Evolutionary conservation across 2,888 invertebrate genomes (phyloP).

Genomic region (Thereva unica): DNA sequence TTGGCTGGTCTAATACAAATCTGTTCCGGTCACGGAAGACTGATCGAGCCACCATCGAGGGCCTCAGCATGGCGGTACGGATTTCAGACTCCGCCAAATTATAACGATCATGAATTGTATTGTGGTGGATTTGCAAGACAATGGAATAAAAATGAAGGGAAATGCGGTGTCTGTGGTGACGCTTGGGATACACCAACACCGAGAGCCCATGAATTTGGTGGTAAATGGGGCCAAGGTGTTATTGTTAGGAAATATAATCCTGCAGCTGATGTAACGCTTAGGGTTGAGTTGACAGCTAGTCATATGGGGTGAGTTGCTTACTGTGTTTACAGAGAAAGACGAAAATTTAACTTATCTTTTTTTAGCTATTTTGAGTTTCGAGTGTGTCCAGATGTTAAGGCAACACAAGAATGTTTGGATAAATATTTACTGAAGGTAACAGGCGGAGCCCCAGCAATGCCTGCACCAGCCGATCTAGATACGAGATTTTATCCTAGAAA

Average conservation of each 20-base stretch:
- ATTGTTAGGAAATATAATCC: conserved; percentile 79
- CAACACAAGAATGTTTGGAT: conserved; percentile 78
- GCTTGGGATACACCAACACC: conserved; percentile 75
- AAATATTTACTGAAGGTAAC: conserved; percentile 67
- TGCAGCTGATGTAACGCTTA: conserved; percentile 68
- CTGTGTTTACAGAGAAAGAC: background rate
- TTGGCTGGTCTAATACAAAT: background rate
- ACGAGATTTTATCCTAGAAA: conserved; percentile 74
- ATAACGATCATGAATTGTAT: conserved; percentile 86
- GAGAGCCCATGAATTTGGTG: conserved; percentile 80
- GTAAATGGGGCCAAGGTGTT: conserved; percentile 79
- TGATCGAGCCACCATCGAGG: conserved; percentile 81
- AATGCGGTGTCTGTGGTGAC: conserved; percentile 87
- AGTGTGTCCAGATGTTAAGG: conserved; percentile 73
- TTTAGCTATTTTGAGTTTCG: conserved; percentile 77
- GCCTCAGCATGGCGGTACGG: conserved; percentile 89
- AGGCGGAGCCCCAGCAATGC: conserved; percentile 55
- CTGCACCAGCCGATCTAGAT: conserved; percentile 59
- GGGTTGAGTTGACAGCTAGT: conserved; percentile 84
- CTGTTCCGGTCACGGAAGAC: conserved; percentile 54
- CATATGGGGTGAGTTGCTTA: conserved; percentile 67
- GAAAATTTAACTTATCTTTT: conserved; percentile 3
- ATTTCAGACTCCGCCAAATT: conserved; percentile 84
- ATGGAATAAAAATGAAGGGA: conserved; percentile 79
- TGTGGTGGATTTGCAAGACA: conserved; percentile 87